Evolutionary conservation across 2,797 vertebrate species (phyloP).

Genomic region (Microctenopoma lineatum): DNA sequence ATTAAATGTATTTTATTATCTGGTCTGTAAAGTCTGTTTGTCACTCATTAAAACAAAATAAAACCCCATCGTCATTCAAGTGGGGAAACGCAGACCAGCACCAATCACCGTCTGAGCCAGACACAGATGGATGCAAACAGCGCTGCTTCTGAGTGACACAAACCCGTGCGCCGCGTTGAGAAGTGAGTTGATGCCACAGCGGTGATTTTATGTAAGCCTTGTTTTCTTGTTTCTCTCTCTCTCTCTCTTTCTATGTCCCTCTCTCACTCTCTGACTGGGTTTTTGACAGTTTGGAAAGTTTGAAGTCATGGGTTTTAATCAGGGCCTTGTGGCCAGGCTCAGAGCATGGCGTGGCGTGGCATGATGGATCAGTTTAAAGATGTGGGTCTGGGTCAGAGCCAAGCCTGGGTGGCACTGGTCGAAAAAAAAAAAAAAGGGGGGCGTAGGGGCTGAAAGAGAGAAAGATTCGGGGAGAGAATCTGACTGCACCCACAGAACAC

Average conservation of each 20-base stretch:
- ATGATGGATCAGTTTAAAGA: slow-evolving; percentile 84
- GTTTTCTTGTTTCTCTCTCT: slow-evolving; percentile 40
- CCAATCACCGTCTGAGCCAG: slow-evolving; percentile 25
- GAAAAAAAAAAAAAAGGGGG: neutral
- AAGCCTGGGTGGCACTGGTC: slow-evolving; percentile 80
- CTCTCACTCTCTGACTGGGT: slow-evolving; percentile 51
- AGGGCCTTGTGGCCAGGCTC: slow-evolving; percentile 76
- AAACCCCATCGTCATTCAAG: slow-evolving; percentile 61
- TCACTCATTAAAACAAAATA: slow-evolving; percentile 63
- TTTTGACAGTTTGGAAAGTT: slow-evolving; percentile 86
- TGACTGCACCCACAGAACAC: slow-evolving; percentile 45
- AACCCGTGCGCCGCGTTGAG: slow-evolving; percentile 61
- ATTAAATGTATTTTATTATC: slow-evolving; percentile 31
- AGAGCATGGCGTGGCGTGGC: slow-evolving; percentile 77
- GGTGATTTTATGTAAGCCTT: slow-evolving; percentile 56
- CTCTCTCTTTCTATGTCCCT: neutral
- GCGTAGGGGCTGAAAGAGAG: neutral
- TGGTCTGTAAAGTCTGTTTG: slow-evolving; percentile 29
- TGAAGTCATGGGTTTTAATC: slow-evolving; percentile 89
- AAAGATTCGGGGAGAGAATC: slow-evolving; percentile 36
- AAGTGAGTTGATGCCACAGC: slow-evolving; percentile 64
- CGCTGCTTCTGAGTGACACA: slow-evolving; percentile 57
- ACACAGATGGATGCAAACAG: slow-evolving; percentile 29
- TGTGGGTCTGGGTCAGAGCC: slow-evolving; percentile 83
- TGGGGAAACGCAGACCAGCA: slow-evolving; percentile 40